Conservation (phyloP, 2,888 invertebrate species). For the Nephrotoma flavescens region DNA sequence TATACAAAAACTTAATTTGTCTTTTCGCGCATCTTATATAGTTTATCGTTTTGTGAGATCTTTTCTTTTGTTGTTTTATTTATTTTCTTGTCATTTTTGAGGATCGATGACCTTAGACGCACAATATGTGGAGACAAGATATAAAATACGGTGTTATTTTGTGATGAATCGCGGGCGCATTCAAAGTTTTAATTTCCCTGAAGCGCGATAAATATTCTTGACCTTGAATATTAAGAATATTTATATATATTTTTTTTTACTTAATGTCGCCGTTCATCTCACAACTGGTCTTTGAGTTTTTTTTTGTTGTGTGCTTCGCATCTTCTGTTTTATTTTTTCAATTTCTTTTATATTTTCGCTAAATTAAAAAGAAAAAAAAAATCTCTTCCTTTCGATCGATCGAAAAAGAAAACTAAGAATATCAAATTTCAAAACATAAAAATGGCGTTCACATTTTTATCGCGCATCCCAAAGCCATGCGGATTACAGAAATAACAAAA, state of each 20-base stretch:
- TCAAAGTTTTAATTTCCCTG: not conserved
- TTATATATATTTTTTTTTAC: not conserved
- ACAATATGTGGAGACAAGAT: not conserved
- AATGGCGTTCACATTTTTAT: not conserved
- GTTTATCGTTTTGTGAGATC: not conserved
- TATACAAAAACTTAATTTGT: not conserved
- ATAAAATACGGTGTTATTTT: not conserved
- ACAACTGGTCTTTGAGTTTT: not conserved
- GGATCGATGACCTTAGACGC: not conserved
- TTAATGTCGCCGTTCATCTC: slow-evolving; percentile 2
- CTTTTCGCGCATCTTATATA: not conserved
- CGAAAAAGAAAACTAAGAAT: not conserved
- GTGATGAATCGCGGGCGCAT: not conserved
- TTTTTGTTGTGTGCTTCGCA: not conserved
- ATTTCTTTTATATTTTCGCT: slow-evolving; percentile 1
- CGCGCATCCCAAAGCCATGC: not conserved
- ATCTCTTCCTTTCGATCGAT: not conserved
- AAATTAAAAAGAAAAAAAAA: not conserved
- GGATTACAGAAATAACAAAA: not conserved
- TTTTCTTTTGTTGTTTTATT: not conserved
- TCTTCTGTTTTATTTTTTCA: not conserved
- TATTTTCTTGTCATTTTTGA: not conserved
- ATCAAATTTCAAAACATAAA: slow-evolving; percentile 4
- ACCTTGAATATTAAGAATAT: slow-evolving; percentile 1
- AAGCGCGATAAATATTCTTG: not conserved